phyloP scores from a whole-genome alignment of 2,797 vertebrate species.

The Thripadectes ignobilis region DNA sequence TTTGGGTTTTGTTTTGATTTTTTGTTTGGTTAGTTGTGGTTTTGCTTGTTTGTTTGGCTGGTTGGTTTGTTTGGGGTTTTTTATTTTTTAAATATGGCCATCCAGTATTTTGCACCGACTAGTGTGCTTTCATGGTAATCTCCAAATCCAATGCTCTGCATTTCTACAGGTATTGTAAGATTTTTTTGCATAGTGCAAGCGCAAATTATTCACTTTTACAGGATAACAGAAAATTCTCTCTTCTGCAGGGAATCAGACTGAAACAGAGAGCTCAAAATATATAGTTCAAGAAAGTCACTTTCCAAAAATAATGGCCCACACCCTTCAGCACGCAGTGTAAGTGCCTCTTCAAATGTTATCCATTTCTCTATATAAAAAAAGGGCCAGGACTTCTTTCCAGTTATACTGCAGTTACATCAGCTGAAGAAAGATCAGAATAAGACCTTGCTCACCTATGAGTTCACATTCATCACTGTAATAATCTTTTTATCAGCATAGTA shows the following conservation, averaged over 20 bases:
- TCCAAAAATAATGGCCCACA: background rate
- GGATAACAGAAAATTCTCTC: background rate
- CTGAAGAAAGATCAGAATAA: background rate
- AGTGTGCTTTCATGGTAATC: background rate
- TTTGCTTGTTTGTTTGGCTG: background rate
- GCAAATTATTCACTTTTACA: background rate
- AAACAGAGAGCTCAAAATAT: background rate
- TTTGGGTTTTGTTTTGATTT: background rate
- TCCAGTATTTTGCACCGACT: background rate
- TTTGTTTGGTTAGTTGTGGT: background rate
- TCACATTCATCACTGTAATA: background rate
- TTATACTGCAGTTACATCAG: background rate
- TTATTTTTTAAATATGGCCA: background rate
- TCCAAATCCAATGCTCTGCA: background rate
- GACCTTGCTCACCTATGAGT: background rate
- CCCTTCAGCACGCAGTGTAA: background rate
- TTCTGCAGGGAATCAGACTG: background rate
- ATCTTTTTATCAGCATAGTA: background rate
- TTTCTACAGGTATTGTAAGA: background rate
- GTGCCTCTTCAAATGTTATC: background rate
- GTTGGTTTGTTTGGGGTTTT: background rate
- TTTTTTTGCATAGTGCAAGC: background rate
- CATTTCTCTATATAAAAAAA: background rate
- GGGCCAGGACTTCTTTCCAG: background rate
- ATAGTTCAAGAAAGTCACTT: background rate